Evolutionary conservation across 2,888 invertebrate species (phyloP).

Genomic region (Hanleya hanleyi): DNA sequence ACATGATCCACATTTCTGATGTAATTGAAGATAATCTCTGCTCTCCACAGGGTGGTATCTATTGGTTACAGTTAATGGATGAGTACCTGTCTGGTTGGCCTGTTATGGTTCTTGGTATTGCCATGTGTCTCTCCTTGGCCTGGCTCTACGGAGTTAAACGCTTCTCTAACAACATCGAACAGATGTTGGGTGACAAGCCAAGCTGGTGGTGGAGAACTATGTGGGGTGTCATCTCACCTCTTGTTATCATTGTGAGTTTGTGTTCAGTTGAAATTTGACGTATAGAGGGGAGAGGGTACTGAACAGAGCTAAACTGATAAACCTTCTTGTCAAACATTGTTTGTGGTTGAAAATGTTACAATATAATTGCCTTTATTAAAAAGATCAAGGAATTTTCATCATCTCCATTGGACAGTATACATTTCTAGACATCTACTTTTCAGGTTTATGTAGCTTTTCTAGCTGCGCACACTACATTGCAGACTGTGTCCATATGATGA

Average conservation of each 20-base stretch:
- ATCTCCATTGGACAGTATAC: too few species aligned
- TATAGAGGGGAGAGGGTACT: not conserved
- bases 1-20: too few species aligned
- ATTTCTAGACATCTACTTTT: too few species aligned
- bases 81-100: constrained; percentile 63
- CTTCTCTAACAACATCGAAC: constrained; percentile 59
- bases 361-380: too few species aligned
- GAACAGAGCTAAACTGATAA: too few species aligned
- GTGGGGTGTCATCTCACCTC: constrained; percentile 61
- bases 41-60: constrained; percentile 69
- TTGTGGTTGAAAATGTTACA: too few species aligned
- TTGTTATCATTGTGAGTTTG: constrained; percentile 58
- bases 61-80: constrained; percentile 64
- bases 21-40: too few species aligned
- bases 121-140: constrained; percentile 56
- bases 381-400: too few species aligned
- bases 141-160: constrained; percentile 63
- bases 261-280: not conserved
- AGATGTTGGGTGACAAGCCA: constrained; percentile 59
- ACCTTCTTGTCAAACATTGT: too few species aligned
- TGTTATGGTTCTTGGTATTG: constrained; percentile 58
- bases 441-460: too few species aligned
- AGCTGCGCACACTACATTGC: too few species aligned
- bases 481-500: too few species aligned
- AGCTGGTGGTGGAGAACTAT: constrained; percentile 60